Conservation (phyloP, 2,888 invertebrate species). For the Eilema griseolum region DNA sequence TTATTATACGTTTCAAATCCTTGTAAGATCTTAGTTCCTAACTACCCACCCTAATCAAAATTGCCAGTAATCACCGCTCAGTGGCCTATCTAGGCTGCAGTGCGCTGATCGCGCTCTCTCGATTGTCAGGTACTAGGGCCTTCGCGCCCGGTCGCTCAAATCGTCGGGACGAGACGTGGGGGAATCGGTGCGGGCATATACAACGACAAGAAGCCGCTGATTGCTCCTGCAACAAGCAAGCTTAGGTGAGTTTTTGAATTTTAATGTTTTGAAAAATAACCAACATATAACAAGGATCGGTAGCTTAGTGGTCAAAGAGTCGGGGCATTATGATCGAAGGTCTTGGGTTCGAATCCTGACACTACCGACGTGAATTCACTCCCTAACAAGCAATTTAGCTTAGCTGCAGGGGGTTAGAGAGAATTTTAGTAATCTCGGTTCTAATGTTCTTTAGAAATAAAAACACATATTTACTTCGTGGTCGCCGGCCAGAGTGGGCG, state of each 20-base stretch:
- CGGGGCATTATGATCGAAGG: too few relatives aligned
- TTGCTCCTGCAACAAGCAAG: conserved; percentile 74
- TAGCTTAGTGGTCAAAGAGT: too few relatives aligned
- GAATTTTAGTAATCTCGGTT: too few relatives aligned
- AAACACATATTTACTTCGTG: too few relatives aligned
- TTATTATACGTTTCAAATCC: neutral
- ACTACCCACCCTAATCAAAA: conserved; percentile 8
- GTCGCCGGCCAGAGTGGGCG: too few relatives aligned
- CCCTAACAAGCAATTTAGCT: too few relatives aligned
- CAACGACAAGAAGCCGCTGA: conserved; percentile 72
- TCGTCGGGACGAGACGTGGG: conserved; percentile 82
- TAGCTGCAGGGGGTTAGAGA: too few relatives aligned
- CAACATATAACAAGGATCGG: too few relatives aligned
- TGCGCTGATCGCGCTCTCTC: conserved; percentile 74
- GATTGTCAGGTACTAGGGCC: conserved; percentile 85
- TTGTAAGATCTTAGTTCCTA: neutral
- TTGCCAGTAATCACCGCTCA: conserved; percentile 56
- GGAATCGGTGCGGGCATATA: conserved; percentile 82
- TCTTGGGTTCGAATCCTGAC: too few relatives aligned
- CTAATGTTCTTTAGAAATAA: too few relatives aligned
- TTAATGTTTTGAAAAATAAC: too few relatives aligned
- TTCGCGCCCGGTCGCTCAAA: conserved; percentile 83
- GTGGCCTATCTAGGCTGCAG: conserved; percentile 62
- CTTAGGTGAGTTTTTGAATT: conserved; percentile 71
- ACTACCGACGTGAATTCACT: too few relatives aligned